A percentile compares a stretch with the other conserved stretches of the same genome.
Conservation (phyloP, 2,888 invertebrate species). For the Lepidocyrtinus sp. region DNA sequence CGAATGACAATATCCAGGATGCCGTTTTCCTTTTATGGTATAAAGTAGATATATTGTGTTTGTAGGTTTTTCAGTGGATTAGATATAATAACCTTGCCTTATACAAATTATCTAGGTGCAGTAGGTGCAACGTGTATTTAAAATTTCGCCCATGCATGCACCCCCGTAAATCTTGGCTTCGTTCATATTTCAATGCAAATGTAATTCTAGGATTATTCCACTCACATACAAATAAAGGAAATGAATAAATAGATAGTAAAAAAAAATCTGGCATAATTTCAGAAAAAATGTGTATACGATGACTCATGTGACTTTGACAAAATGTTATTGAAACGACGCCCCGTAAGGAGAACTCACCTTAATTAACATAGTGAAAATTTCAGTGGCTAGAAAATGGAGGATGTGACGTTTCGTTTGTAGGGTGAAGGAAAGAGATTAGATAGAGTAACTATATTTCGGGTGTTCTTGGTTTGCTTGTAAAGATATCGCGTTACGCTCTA, state of each 20-base stretch:
- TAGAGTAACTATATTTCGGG: neutral
- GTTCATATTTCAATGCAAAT: too few species aligned
- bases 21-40: conserved; percentile 13
- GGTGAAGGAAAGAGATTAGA: neutral
- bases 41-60: neutral
- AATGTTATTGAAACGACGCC: neutral
- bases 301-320: conserved; percentile 1
- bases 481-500: conserved; percentile 1
- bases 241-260: too few species aligned
- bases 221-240: too few species aligned
- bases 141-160: too few species aligned
- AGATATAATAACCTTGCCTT: neutral
- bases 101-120: too few species aligned
- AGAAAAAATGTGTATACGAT: neutral
- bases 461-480: neutral
- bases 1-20: conserved; percentile 3
- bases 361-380: conserved; percentile 4
- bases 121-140: too few species aligned
- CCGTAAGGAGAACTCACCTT: neutral
- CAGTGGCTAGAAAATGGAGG: conserved; percentile 5
- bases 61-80: neutral
- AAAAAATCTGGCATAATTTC: conserved; percentile 12
- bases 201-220: too few species aligned
- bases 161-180: too few species aligned
- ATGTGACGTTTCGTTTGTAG: conserved; percentile 13